Percentiles rank a stretch among this genome's conserved stretches.
These are phyloP conservation scores for Xestobium rufovillosum DNA, from an alignment of 2,888 invertebrate genomes.

Conservation along the genomic window DNA sequence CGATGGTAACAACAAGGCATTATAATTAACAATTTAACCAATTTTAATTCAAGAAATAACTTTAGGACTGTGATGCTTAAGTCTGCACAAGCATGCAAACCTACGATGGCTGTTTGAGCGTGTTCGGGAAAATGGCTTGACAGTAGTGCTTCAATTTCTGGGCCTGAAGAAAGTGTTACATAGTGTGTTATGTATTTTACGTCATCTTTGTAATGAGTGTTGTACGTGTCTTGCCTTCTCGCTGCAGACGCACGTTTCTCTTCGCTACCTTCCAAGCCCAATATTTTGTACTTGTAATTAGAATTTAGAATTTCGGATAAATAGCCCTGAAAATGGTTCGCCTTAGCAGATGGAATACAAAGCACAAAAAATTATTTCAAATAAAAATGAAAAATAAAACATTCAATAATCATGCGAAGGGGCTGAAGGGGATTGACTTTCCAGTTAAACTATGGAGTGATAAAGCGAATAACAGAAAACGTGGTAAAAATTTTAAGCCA, in stretches of 20 bases:
- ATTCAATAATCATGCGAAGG: no score
- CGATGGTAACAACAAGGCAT: slow-evolving; percentile 80
- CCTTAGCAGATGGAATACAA: not conserved
- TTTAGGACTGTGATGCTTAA: slow-evolving; percentile 60
- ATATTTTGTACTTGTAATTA: slow-evolving; percentile 50
- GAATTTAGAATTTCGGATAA: slow-evolving; percentile 58
- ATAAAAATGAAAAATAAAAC: no score
- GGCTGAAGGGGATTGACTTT: no score
- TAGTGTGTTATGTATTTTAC: slow-evolving; percentile 55
- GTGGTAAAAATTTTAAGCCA: no score
- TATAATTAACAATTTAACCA: slow-evolving; percentile 52
- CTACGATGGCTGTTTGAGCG: slow-evolving; percentile 42
- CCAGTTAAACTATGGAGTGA: no score
- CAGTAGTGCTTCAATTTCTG: slow-evolving; percentile 33
- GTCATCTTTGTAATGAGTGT: slow-evolving; percentile 44
- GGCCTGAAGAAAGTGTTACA: slow-evolving; percentile 47
- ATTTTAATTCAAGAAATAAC: slow-evolving; percentile 53
- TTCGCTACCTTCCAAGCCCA: slow-evolving; percentile 60
- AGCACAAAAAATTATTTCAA: no score
- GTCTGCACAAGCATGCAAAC: slow-evolving; percentile 74
- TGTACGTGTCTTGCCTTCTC: slow-evolving; percentile 49
- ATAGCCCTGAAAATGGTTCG: slow-evolving; percentile 64
- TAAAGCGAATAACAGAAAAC: no score
- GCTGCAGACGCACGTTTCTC: slow-evolving; percentile 51
- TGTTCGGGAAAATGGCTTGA: slow-evolving; percentile 17